Conservation (phyloP, 2,888 invertebrate species). For the Salticus scenicus region DNA sequence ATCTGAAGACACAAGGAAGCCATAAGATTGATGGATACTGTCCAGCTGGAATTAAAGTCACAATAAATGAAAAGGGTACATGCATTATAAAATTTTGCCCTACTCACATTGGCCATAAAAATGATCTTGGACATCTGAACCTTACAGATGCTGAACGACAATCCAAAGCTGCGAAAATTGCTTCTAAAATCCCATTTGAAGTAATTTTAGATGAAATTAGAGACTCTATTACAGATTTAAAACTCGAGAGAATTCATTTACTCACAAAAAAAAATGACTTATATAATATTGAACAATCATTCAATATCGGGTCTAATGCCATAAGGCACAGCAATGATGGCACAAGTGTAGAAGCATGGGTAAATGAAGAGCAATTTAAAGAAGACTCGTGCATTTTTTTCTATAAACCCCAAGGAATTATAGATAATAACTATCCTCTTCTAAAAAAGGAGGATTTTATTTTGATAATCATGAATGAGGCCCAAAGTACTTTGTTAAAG, state of each 20-base stretch:
- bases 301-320: background rate
- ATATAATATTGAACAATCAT: conserved; percentile 21
- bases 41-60: conserved; percentile 14
- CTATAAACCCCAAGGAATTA: background rate
- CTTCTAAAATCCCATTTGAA: conserved; percentile 10
- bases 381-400: background rate
- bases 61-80: background rate
- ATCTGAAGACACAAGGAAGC: conserved; percentile 19
- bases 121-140: background rate
- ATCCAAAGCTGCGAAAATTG: background rate
- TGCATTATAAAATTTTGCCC: background rate
- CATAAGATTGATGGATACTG: background rate
- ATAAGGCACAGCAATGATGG: background rate
- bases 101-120: conserved; percentile 9
- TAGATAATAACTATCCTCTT: background rate
- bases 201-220: conserved; percentile 8
- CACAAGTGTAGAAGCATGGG: conserved; percentile 4
- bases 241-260: background rate
- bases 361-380: background rate
- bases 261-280: conserved; percentile 16
- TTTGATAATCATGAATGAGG: conserved; percentile 37
- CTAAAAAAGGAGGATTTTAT: conserved; percentile 18
- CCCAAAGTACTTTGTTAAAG: conserved; percentile 20
- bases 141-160: background rate
- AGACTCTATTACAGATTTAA: background rate